Base-by-base conservation (phyloP, 2,113 vertebrate genomes). In the Pycnonotus jocosus region DNA sequence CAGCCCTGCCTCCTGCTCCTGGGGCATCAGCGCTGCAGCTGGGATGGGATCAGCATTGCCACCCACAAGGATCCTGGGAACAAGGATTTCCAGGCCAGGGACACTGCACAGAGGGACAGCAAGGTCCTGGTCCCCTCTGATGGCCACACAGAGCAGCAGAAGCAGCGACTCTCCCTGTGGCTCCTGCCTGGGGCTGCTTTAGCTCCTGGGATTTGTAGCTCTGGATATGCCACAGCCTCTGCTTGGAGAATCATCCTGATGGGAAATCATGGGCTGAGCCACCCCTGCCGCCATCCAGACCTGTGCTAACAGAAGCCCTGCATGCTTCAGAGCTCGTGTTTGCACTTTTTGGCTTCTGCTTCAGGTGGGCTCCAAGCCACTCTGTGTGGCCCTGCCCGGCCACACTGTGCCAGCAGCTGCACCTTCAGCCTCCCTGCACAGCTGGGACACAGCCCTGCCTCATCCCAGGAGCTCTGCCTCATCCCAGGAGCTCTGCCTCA, bases 11-110 rank as follows among this genome's bases (percentile, higher is more conserved):
- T 77, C 53, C 44, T 23, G 30, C 58, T 28, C 40, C 28, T 7
- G 6, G 30, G 25, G 6, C 12, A 40, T n/a, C 33, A 22, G 71
- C 31, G 3, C 38, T 20, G 70, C 3, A 5, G 10, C 28, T 11
- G n/a, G 54, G 69, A 28, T 27, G 35, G 28, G 15, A 24, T 31
- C 15, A 7, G 48, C 58, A 14, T 12, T 15, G 5, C 51, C 31
- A 23, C 5, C 45, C 70, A 31, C 0, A 1, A 1, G 0, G 0
- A 18, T 23, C 16, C 37, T 44, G 42, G 51, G 61, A 30, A 31
- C 7, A 18, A 38, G 66, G 37, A 33, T 80, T n/a, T 17, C 24
- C 0, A 2, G 47, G 11, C 8, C 56, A 57, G 71, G n/a, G 66
- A 19, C 62, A 20, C 20, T 3, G 4, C 1, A 5, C 30, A 45